Evolutionary conservation across 2,797 vertebrate species (phyloP), one percentile per base, ranked within the genome.

Genomic region (Pangasius sanitwongsei): DNA sequence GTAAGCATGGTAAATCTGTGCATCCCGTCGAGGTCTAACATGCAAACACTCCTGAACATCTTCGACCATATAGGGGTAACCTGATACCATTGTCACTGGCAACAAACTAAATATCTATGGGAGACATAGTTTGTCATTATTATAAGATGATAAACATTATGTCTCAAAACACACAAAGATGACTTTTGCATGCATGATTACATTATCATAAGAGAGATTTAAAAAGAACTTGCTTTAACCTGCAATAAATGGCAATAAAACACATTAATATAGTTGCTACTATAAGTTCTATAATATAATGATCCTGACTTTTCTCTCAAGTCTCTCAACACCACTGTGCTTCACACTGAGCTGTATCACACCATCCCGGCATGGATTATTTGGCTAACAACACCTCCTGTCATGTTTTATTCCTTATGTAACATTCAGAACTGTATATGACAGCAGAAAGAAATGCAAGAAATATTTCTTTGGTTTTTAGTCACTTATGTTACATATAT

Each of bases 91-190:
- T 61, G 1, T 85, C n/a, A 85, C 87, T 25, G 91, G 90, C 81
- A 92, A 75, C 85, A 89, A 74, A 13, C 44, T 63, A 15, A 92
- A 91, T n/a, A 92, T 78, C 90, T 92, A 37, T 31, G 8, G 44
- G 2, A 61, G 37, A 63, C 4, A 86, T 13, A 57, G 13, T 41
- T 72, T 44, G 50, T 44, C 20, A 61, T 87, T 44, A 82, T 90
- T 77, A 57, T 23, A 81, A 50, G 13, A 23, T 53, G 16, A 12
- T 65, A 57, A 61, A 13, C 25, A 53, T 20, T 23, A 6, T 20
- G 13, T 88, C 3, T 81, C 6, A n/a, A 72, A 31, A 82, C 23
- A 57, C 48, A 81, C 15, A 55, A 57, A 72, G 57, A 23, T 83
- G 9, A 28, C 12, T 2, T 41, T 44, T 86, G 44, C 4, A 31